Evolutionary conservation across 2,888 invertebrate genomes (phyloP).

Genomic region (Oligia latruncula): DNA sequence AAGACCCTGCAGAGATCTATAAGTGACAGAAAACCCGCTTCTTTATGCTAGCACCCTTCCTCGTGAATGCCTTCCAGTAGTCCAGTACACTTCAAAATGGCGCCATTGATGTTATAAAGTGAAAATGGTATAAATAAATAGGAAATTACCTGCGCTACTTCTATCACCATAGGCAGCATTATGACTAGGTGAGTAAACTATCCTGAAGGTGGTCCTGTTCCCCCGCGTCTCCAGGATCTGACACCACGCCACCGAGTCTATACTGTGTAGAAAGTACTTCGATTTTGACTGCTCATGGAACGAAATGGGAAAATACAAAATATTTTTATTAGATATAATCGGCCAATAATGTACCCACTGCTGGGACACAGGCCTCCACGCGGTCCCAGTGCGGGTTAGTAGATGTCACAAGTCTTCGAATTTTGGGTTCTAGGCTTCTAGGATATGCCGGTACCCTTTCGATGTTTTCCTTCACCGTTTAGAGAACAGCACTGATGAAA

Average conservation of each 20-base stretch:
- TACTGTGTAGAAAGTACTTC: constrained; percentile 95
- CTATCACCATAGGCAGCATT: constrained; percentile 76
- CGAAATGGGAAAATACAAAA: background rate
- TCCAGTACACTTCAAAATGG: background rate
- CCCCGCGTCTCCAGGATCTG: constrained; percentile 94
- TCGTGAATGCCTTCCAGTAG: background rate
- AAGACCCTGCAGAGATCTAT: too few relatives aligned
- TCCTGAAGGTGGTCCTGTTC: constrained; percentile 93
- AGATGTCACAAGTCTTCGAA: background rate
- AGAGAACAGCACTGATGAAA: background rate
- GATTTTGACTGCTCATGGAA: constrained; percentile 89
- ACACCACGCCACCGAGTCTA: constrained; percentile 96
- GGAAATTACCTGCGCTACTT: constrained; percentile 75
- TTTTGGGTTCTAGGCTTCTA: background rate
- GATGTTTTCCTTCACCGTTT: background rate
- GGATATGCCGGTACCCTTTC: background rate
- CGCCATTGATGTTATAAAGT: background rate
- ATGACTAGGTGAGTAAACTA: constrained; percentile 91
- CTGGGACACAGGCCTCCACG: too few relatives aligned
- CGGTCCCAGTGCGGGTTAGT: background rate
- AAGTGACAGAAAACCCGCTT: too few relatives aligned
- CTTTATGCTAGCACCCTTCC: background rate
- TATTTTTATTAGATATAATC: background rate
- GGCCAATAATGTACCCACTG: too few relatives aligned
- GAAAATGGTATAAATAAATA: background rate